Percentiles rank a stretch among this genome's conserved stretches.
Evolutionary conservation across 2,113 vertebrate genomes (phyloP).

Genomic region (Hemichromis elongatus): DNA sequence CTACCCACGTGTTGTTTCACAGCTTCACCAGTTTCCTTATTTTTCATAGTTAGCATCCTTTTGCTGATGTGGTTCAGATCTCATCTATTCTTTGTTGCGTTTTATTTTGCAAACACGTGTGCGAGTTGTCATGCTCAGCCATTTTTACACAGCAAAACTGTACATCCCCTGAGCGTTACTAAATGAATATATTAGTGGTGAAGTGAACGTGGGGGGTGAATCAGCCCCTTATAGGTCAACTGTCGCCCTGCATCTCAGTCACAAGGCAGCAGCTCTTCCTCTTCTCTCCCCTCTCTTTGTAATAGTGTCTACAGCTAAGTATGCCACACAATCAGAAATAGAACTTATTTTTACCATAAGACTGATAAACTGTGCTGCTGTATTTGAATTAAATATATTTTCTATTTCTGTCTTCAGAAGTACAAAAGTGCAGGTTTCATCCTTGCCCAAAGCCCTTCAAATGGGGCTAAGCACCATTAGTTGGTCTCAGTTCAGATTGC

Average conservation of each 20-base stretch:
- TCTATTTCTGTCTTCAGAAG: not conserved
- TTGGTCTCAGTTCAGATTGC: not conserved
- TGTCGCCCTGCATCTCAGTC: constrained; percentile 73
- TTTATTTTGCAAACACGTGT: not conserved
- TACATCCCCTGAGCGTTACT: constrained; percentile 58
- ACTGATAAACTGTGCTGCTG: not conserved
- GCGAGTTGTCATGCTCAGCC: not conserved
- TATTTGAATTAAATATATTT: not conserved
- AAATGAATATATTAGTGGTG: constrained; percentile 72
- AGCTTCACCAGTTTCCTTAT: not conserved
- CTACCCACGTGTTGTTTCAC: not conserved
- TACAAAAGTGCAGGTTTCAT: not conserved
- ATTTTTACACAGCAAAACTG: constrained; percentile 32
- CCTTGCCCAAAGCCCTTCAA: not conserved
- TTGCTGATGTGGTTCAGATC: not conserved
- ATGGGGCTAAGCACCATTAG: not conserved
- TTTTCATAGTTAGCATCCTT: not conserved
- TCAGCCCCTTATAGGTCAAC: constrained; percentile 77
- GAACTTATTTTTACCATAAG: not conserved
- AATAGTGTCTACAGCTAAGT: not conserved
- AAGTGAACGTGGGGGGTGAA: constrained; percentile 69
- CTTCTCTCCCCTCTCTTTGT: constrained; percentile 8
- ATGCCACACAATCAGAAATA: not conserved
- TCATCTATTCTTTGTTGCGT: not conserved
- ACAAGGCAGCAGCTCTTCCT: constrained; percentile 48